Base-by-base conservation (phyloP, 2,888 invertebrate species). In the Melipona bicolor region DNA sequence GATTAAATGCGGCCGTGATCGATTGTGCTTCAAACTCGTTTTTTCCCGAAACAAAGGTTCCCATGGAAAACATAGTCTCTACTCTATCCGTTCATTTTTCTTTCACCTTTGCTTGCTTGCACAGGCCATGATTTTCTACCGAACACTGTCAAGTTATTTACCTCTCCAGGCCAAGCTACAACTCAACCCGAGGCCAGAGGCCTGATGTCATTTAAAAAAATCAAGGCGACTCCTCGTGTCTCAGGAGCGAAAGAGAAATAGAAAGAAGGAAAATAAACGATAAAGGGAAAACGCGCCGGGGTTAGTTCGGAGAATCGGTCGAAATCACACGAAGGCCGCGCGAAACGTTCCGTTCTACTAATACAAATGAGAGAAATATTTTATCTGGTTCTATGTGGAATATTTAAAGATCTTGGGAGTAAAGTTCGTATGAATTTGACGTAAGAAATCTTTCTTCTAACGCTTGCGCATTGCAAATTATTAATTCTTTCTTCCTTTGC, bases 281-380 rank as follows among this genome's bases (percentile, higher is more conserved):
- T n/a, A 15, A 65, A 68, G 61, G 32, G 43, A 68, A 43, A 79
- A 72, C 50, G 56, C 52, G 52, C 36, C 62, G 32, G 15, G 61
- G n/a, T 50, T 36, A 43, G 52, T 62, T 52, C 49, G 59, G 43
- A 67, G 56, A 50, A 54, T 17, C 17, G 56, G 21, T 67, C 43
- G 43, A 43, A 9, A 9, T 43, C 43, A 0, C 43, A 43, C 43
- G 43, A 36, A 6, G 36, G 9, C 9, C 9, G 36, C 9, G 36
- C 36, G 36, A 36, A 36, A 36, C 36, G 36, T 43, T 43, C 61
- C 67, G 67, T 32, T 56, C 21, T 49, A n/a, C 36, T 74, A 61
- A 61, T 74, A 79, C 75, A 75, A 79, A 79, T 75, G 62, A 32
- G 59, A 54, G 62, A 74, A 62, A 62, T 74, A 69, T 74, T 79